Percentiles rank a stretch among this genome's conserved stretches.
phyloP scores from a whole-genome alignment of 2,797 vertebrate genomes.

The Echiichthys vipera region DNA sequence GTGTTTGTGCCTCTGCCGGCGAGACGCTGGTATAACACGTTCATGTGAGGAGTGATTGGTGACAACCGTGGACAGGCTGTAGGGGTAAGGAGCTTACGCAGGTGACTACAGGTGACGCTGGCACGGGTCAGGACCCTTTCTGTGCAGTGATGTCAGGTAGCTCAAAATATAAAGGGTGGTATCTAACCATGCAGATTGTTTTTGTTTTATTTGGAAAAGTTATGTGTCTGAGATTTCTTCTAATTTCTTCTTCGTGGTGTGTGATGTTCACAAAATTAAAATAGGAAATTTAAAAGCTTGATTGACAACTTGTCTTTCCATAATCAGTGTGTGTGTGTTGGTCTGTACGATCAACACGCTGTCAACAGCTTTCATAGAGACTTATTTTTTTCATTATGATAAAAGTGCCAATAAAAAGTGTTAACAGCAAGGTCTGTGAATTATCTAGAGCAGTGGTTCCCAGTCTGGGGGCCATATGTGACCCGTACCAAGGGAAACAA shows the following conservation, averaged over 20 bases:
- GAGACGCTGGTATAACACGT: slow-evolving; percentile 11
- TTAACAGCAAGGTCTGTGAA: neutral
- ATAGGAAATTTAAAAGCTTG: neutral
- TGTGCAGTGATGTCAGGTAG: neutral
- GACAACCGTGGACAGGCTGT: slow-evolving; percentile 18
- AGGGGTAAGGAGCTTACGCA: slow-evolving; percentile 62
- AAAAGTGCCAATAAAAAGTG: neutral
- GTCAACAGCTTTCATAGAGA: neutral
- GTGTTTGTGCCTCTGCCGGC: slow-evolving; percentile 37
- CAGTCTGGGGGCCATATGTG: neutral
- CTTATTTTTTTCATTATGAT: neutral
- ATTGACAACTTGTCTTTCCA: slow-evolving; percentile 7
- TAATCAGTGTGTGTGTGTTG: neutral
- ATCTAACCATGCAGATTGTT: neutral
- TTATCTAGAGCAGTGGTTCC: slow-evolving; percentile 4
- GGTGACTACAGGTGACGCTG: slow-evolving; percentile 52
- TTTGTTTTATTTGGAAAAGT: neutral
- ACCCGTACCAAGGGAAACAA: neutral
- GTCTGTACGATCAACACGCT: neutral
- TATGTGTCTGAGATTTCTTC: neutral
- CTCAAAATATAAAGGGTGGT: slow-evolving; percentile 21
- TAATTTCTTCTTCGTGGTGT: too few species aligned
- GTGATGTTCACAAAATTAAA: neutral
- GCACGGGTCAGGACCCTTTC: neutral
- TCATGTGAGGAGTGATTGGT: slow-evolving; percentile 31